These are phyloP conservation scores for Pogonus chalceus DNA, from an alignment of 1,140 invertebrate genomes.

Conservation along the genomic window DNA sequence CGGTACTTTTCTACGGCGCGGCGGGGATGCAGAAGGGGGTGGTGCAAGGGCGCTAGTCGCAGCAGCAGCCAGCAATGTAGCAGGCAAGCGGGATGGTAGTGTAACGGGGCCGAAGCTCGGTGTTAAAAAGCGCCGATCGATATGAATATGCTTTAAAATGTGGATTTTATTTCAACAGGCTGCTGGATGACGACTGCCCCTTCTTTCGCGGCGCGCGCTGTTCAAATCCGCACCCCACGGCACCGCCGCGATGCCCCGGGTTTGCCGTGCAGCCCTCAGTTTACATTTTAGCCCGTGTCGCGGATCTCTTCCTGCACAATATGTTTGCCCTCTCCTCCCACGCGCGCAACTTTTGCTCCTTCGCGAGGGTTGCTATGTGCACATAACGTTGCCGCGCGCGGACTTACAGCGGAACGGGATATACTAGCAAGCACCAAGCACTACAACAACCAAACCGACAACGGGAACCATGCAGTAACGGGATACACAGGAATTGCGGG, in stretches of 20 bases:
- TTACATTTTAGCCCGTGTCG: conserved; percentile 29
- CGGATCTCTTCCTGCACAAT: conserved; percentile 17
- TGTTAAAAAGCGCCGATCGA: conserved; percentile 32
- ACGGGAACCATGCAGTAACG: no score
- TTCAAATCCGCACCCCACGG: conserved; percentile 13
- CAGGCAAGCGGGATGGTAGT: conserved; percentile 23
- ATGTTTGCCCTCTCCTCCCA: conserved; percentile 8
- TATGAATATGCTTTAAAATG: conserved; percentile 35
- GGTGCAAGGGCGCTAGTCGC: not conserved
- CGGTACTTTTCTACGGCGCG: no score
- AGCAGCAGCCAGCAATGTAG: conserved; percentile 14
- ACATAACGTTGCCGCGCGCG: not conserved
- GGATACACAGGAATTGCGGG: not conserved
- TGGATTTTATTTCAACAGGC: conserved; percentile 32
- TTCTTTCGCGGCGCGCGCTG: not conserved
- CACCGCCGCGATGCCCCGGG: conserved; percentile 32
- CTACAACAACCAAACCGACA: no score
- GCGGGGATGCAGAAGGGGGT: not conserved
- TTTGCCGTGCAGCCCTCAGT: conserved; percentile 34
- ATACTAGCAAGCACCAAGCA: no score
- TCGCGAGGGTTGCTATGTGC: conserved; percentile 1
- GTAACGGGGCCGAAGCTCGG: conserved; percentile 15
- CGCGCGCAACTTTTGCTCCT: conserved; percentile 13
- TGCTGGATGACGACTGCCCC: conserved; percentile 12
- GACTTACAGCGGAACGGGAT: no score